Percentiles rank a stretch among this genome's conserved stretches.
Conservation (phyloP, 2,888 invertebrate species). For the Brenthis daphne region DNA sequence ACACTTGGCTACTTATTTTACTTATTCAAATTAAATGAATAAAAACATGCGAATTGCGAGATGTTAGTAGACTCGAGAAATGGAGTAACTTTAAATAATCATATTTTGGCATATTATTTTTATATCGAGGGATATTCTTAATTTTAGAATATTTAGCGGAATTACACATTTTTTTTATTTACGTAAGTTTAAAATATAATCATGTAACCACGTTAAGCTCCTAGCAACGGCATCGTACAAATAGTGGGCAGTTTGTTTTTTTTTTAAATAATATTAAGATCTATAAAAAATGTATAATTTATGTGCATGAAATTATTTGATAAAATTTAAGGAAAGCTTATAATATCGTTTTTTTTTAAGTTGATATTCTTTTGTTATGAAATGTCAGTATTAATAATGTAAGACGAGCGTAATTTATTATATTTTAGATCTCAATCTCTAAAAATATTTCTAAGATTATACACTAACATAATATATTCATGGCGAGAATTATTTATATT, state of each 20-base stretch:
- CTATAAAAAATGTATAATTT: not conserved
- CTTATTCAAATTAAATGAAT: not conserved
- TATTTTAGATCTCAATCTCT: conserved; percentile 26
- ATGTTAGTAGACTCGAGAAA: not conserved
- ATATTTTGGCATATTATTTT: too few species aligned
- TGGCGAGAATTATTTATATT: conserved; percentile 15
- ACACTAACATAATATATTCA: conserved; percentile 1
- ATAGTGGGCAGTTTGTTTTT: conserved; percentile 16
- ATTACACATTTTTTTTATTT: too few species aligned
- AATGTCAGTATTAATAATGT: conserved; percentile 35
- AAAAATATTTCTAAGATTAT: conserved; percentile 12
- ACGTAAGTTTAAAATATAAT: too few species aligned
- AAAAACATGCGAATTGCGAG: not conserved
- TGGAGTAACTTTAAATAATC: not conserved
- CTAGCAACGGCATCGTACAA: conserved; percentile 31
- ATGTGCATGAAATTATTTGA: conserved; percentile 11
- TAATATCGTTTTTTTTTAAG: conserved; percentile 15
- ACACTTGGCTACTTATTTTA: not conserved
- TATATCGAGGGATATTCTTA: too few species aligned
- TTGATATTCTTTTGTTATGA: conserved; percentile 25
- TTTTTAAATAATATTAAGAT: not conserved
- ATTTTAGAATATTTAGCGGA: too few species aligned
- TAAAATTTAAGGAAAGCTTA: not conserved
- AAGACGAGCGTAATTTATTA: conserved; percentile 19
- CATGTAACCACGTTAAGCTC: conserved; percentile 2